A percentile compares a stretch with the other conserved stretches of the same genome.
These are phyloP conservation scores for Cephalophus harveyi DNA, from an alignment of 2,113 vertebrate species.

Conservation along the genomic window DNA sequence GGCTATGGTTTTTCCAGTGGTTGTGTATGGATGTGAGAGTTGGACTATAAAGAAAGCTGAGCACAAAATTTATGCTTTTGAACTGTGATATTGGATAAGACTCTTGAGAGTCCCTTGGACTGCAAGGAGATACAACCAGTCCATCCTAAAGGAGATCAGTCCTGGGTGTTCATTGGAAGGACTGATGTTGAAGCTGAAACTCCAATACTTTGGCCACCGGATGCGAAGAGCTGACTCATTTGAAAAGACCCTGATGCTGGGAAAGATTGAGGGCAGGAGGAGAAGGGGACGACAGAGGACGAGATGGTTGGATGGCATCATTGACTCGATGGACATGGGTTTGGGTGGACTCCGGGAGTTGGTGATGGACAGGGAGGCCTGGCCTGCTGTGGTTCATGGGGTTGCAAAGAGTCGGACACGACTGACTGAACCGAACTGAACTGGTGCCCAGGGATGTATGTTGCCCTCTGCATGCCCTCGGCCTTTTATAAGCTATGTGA, in stretches of 20 bases:
- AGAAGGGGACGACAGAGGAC: neutral
- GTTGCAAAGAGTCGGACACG: rapidly evolving
- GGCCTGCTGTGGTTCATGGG: neutral
- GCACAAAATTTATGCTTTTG: neutral
- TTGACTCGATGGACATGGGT: no score
- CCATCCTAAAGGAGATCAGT: neutral
- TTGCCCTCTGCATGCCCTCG: neutral
- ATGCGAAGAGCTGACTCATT: neutral
- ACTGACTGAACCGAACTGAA: neutral
- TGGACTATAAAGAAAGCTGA: neutral
- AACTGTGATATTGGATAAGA: neutral
- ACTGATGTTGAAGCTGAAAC: neutral
- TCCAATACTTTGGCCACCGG: neutral
- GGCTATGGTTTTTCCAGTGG: neutral
- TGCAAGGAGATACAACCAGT: neutral
- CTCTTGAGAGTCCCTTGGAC: neutral
- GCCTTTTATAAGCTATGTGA: neutral
- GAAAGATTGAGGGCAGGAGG: neutral
- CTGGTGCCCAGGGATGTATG: neutral
- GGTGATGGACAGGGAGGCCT: no score
- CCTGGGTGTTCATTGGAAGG: neutral
- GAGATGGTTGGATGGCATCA: no score
- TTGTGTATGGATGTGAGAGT: neutral
- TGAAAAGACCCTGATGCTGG: neutral
- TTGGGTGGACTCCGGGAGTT: no score